Evolutionary conservation across 2,888 invertebrate species (phyloP).

Genomic region (Camptogramma bilineatum): DNA sequence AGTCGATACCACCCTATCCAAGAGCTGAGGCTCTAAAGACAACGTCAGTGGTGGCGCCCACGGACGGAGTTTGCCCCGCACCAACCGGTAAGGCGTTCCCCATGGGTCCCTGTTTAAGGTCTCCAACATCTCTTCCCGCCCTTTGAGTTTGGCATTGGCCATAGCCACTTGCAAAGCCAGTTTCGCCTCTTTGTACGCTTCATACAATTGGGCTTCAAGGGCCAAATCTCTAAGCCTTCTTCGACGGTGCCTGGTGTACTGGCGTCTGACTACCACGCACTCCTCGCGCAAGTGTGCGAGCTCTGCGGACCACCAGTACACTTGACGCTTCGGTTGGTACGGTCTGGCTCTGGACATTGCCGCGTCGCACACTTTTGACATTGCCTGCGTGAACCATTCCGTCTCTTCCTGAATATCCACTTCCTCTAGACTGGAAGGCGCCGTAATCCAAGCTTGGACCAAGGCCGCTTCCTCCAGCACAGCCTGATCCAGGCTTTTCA

Average conservation of each 20-base stretch:
- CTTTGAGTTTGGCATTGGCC: too few relatives aligned
- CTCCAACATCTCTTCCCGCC: too few relatives aligned
- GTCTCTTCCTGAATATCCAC: constrained; percentile 7
- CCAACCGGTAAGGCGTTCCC: too few relatives aligned
- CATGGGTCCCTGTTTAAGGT: too few relatives aligned
- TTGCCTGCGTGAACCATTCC: constrained; percentile 5
- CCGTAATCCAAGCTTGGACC: too few relatives aligned
- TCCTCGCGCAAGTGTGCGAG: constrained; percentile 2
- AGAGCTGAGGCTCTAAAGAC: too few relatives aligned
- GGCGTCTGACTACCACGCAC: constrained; percentile 13
- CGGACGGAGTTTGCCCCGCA: too few relatives aligned
- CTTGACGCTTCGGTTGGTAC: background rate
- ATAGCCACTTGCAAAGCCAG: background rate
- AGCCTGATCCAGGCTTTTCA: too few relatives aligned
- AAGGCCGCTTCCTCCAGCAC: too few relatives aligned
- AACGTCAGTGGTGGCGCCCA: too few relatives aligned
- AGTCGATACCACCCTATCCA: too few relatives aligned
- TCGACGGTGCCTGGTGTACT: constrained; percentile 9
- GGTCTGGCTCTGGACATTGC: constrained; percentile 2
- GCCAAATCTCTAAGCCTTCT: constrained; percentile 1
- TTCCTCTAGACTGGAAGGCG: too few relatives aligned
- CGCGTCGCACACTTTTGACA: constrained; percentile 14
- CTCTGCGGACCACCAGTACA: constrained; percentile 26
- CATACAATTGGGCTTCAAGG: background rate
- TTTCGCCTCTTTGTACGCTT: background rate